phyloP scores from a whole-genome alignment of 2,888 invertebrate species.

The Amiota minor region DNA sequence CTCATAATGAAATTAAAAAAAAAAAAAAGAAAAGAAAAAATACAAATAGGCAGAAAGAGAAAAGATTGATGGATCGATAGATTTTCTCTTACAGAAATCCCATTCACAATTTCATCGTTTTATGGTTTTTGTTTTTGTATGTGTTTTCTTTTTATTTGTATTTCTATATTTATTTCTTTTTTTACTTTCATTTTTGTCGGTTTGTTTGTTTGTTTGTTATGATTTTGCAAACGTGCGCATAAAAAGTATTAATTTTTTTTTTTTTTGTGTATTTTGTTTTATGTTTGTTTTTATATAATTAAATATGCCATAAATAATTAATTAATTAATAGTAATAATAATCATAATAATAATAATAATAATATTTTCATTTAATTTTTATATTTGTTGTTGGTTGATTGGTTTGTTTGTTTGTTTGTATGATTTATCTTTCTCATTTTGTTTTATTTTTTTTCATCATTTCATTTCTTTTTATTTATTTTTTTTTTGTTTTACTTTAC shows the following conservation, averaged over 20 bases:
- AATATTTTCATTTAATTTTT: constrained; percentile 39
- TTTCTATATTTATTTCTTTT: background rate
- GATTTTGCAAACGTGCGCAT: constrained; percentile 1
- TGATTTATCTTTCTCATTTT: background rate
- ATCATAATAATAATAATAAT: constrained; percentile 35
- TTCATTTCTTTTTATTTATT: background rate
- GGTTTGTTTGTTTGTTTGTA: constrained; percentile 48
- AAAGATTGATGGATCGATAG: too few species aligned
- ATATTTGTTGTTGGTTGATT: constrained; percentile 47
- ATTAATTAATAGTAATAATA: constrained; percentile 32
- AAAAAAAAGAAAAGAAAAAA: too few species aligned
- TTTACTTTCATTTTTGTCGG: constrained; percentile 5
- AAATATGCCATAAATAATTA: constrained; percentile 20
- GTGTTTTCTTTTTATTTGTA: constrained; percentile 11
- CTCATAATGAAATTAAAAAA: background rate
- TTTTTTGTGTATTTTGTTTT: constrained; percentile 29
- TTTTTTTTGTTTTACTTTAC: constrained; percentile 30
- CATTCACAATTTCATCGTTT: background rate
- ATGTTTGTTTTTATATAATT: constrained; percentile 29
- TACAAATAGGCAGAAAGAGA: too few species aligned
- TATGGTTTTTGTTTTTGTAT: background rate
- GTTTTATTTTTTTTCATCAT: background rate
- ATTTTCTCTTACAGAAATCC: too few species aligned
- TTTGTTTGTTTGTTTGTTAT: constrained; percentile 15
- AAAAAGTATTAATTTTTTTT: constrained; percentile 15